Base-by-base conservation (phyloP, 2,888 invertebrate genomes). In the Augochlorella aurata region DNA sequence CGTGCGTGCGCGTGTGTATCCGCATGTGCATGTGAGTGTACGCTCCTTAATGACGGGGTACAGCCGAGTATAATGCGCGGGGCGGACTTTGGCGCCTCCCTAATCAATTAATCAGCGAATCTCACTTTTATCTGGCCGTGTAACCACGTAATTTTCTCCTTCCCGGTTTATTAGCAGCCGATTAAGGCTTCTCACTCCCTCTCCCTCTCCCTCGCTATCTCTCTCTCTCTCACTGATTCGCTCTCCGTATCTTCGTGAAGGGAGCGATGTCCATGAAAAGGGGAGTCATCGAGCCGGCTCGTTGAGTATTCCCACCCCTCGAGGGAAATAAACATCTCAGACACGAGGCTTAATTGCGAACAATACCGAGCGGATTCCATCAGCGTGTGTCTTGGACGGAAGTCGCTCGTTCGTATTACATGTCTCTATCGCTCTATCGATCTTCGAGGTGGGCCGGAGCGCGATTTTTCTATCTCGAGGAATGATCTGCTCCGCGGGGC, bases 21-120 rank as follows among this genome's bases (percentile, higher is more conserved):
- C 80, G 74, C 72, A 81, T 70, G 58, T 54, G 58, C 38, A 74
- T 67, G 82, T 81, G 74, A 74, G 82, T 73, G 71, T 76, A 78
- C 83, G 84, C 85, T 81, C 74, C 88, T 86, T 92, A 93, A 92
- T 91, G 91, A 93, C 89, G 88, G 91, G 89, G 87, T 89, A 88
- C 83, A 82, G 70, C 49, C 76, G 65, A 79, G 85, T 86, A 88
- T 92, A 92, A 93, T 91, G 88, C 88, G 87, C 85, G 87, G 91
- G 92, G 92, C 92, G 92, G 89, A 85, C 88, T 89, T 89, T 87
- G 89, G 91, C 91, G 89, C 92, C 92, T 91, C 91, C 92, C 91
- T 90, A 92, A 92, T 92, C 93, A 91, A 93, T 93, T 93, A 93
- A 93, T 93, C 93, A 93, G 90, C 89, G 90, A 93, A 93, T 92